phyloP scores from a whole-genome alignment of 2,797 vertebrate genomes.

The Poliocrania exsul region DNA sequence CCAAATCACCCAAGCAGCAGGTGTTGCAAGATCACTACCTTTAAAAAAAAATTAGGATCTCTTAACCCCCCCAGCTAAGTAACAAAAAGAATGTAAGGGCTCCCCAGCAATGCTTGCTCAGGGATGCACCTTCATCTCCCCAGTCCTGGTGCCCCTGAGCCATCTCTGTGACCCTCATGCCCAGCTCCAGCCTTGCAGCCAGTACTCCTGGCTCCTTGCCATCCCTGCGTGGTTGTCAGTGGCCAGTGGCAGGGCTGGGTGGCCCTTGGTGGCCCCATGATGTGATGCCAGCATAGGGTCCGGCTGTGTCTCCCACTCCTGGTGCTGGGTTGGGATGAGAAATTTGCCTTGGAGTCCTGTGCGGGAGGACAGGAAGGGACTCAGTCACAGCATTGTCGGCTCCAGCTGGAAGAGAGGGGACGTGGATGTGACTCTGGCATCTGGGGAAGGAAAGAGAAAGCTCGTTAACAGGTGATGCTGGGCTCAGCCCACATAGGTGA shows the following conservation, averaged over 20 bases:
- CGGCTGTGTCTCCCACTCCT: background rate
- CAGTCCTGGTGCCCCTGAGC: background rate
- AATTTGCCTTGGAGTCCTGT: background rate
- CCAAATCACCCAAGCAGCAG: background rate
- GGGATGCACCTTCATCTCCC: background rate
- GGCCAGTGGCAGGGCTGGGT: background rate
- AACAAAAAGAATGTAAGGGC: background rate
- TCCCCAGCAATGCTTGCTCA: background rate
- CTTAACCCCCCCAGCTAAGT: fast-evolving
- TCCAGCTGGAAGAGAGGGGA: background rate
- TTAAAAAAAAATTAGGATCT: background rate
- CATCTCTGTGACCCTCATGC: fast-evolving
- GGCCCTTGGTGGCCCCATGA: background rate
- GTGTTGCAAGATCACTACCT: background rate
- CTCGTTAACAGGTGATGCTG: background rate
- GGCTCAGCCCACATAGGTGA: background rate
- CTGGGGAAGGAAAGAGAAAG: constrained; percentile 41
- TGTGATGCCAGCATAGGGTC: fast-evolving
- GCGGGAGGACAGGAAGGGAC: background rate
- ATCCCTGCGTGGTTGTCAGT: fast-evolving
- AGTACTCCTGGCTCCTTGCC: fast-evolving
- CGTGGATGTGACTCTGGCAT: background rate
- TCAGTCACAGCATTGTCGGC: background rate
- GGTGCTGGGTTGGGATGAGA: background rate
- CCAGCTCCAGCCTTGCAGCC: background rate